A percentile compares a stretch with the other conserved stretches of the same genome.
Conservation (phyloP, 1,140 invertebrate species). For the Drosophila seguyi region DNA sequence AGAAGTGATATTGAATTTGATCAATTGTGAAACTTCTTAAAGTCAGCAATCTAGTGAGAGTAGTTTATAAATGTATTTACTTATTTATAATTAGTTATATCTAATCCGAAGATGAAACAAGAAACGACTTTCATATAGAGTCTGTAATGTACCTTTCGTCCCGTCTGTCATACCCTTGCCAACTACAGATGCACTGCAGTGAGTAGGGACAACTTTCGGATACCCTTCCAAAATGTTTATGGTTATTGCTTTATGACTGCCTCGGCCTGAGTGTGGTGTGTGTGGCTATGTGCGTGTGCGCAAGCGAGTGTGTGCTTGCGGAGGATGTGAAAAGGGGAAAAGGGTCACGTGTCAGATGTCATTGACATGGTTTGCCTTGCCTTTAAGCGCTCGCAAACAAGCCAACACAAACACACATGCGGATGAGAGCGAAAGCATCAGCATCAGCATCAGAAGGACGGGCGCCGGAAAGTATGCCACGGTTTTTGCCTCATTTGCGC, state of each 20-base stretch:
- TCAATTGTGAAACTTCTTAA: background rate
- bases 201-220: conserved; percentile 35
- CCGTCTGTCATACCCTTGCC: conserved; percentile 3
- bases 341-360: conserved; percentile 83
- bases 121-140: background rate
- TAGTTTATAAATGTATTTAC: background rate
- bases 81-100: background rate
- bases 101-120: background rate
- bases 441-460: conserved; percentile 41
- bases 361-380: conserved; percentile 80
- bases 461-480: conserved; percentile 69
- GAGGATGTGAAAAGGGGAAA: conserved; percentile 56
- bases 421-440: conserved; percentile 15
- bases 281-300: conserved; percentile 1
- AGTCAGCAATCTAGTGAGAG: background rate
- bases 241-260: conserved; percentile 74
- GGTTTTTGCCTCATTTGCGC: conserved; percentile 74
- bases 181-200: conserved; percentile 3
- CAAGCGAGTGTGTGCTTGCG: conserved; percentile 23
- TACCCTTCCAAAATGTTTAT: conserved; percentile 75
- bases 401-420: conserved; percentile 38
- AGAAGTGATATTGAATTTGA: no score
- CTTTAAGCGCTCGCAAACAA: conserved; percentile 76
- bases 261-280: conserved; percentile 9
- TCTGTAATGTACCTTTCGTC: no score